phyloP scores from a whole-genome alignment of 2,113 vertebrate species.

The Neogobius melanostomus region DNA sequence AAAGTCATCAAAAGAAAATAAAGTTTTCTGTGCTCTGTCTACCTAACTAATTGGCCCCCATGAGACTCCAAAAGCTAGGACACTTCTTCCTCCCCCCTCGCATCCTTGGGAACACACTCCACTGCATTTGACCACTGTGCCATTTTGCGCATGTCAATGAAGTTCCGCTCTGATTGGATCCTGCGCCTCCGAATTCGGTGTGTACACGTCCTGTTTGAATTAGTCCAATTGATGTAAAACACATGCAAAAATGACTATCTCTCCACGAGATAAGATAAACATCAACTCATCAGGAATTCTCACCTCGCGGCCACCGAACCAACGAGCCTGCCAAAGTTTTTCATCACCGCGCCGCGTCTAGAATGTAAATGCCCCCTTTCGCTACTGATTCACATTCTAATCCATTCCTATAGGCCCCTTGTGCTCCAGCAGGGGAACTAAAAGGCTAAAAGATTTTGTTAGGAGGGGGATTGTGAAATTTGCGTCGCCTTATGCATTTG shows the following conservation, averaged over 20 bases:
- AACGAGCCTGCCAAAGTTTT: slow-evolving; percentile 58
- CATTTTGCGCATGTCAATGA: slow-evolving; percentile 7
- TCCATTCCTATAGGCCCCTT: slow-evolving; percentile 34
- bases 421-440: slow-evolving; percentile 32
- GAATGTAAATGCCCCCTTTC: slow-evolving; percentile 61
- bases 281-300: slow-evolving; percentile 64
- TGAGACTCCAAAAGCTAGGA: slow-evolving; percentile 65
- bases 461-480: slow-evolving; percentile 76
- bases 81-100: slow-evolving; percentile 28
- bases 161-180: slow-evolving; percentile 37
- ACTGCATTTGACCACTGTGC: slow-evolving; percentile 19
- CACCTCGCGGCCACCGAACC: slow-evolving; percentile 19
- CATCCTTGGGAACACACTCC: slow-evolving; percentile 28
- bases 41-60: slow-evolving; percentile 82
- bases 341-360: slow-evolving; percentile 36
- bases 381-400: slow-evolving; percentile 58
- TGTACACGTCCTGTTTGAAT: slow-evolving; percentile 42
- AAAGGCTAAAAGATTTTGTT: slow-evolving; percentile 65
- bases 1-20: slow-evolving; percentile 42
- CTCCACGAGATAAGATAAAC: slow-evolving; percentile 54
- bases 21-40: slow-evolving; percentile 58
- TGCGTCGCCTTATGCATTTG: slow-evolving; percentile 79
- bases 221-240: slow-evolving; percentile 59
- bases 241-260: slow-evolving; percentile 58
- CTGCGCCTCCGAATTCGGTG: slow-evolving; percentile 17